phyloP scores from a whole-genome alignment of 2,113 vertebrate species.

The Tragelaphus imberbis region DNA sequence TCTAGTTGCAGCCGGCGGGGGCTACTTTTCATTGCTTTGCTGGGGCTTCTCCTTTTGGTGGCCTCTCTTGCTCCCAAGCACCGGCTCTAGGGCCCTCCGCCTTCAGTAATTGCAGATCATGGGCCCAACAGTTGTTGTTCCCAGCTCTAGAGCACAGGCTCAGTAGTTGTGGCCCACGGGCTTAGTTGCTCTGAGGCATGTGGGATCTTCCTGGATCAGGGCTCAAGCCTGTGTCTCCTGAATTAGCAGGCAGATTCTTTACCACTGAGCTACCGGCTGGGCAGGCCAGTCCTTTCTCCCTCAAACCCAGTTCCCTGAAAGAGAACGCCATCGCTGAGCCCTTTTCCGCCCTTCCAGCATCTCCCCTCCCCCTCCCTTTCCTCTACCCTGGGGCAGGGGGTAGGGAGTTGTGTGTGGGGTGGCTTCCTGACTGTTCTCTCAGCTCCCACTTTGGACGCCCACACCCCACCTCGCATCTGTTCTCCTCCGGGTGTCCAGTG shows the following conservation, averaged over 20 bases:
- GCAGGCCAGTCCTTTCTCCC: not conserved
- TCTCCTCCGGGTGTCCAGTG: not conserved
- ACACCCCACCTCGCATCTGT: rapidly evolving
- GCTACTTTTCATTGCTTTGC: not conserved
- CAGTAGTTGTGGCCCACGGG: not conserved
- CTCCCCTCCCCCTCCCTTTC: not conserved
- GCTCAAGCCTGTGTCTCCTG: not conserved
- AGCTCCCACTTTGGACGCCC: not conserved
- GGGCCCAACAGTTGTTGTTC: not conserved
- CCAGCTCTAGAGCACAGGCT: not conserved
- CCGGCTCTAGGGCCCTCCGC: not conserved
- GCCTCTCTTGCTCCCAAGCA: not conserved
- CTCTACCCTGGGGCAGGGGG: not conserved
- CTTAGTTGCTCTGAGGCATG: not conserved
- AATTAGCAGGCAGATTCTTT: not conserved
- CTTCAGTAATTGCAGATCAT: not conserved
- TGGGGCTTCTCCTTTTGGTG: not conserved
- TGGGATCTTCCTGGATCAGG: not conserved
- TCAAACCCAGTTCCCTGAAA: not conserved
- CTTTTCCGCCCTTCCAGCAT: not conserved
- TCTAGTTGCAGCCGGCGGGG: not conserved
- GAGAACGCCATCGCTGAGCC: not conserved
- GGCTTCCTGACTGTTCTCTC: not conserved
- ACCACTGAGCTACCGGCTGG: not conserved
- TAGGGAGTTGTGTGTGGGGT: not conserved